These are phyloP conservation scores for Teinopalpus imperialis DNA, from an alignment of 2,888 invertebrate species.

Conservation along the genomic window DNA sequence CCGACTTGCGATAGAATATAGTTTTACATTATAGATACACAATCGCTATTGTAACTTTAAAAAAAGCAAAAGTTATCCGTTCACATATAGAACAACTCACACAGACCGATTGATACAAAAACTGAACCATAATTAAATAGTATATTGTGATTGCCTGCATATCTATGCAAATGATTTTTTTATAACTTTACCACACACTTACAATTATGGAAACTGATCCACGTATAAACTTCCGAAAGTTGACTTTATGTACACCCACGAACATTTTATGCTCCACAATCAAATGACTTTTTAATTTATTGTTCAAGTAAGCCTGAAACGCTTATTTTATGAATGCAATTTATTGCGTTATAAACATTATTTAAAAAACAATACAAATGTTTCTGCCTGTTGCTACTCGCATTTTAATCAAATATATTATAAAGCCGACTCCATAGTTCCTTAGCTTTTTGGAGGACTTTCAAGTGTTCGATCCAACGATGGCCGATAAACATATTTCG, in stretches of 20 bases:
- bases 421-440: slow-evolving; percentile 47
- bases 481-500: slow-evolving; percentile 76
- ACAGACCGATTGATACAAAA: slow-evolving; percentile 73
- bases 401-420: slow-evolving; percentile 7
- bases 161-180: slow-evolving; percentile 73
- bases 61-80: slow-evolving; percentile 45
- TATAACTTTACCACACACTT: slow-evolving; percentile 51
- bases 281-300: slow-evolving; percentile 37
- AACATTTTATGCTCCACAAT: slow-evolving; percentile 25
- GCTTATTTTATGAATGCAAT: slow-evolving; percentile 18
- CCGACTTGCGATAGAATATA: not conserved
- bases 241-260: slow-evolving; percentile 39
- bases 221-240: slow-evolving; percentile 37
- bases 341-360: slow-evolving; percentile 11
- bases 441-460: slow-evolving; percentile 48
- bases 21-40: not conserved
- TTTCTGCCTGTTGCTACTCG: not conserved
- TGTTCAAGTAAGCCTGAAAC: slow-evolving; percentile 12
- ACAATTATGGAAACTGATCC: slow-evolving; percentile 58
- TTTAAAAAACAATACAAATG: slow-evolving; percentile 15
- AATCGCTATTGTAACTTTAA: slow-evolving; percentile 22
- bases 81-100: slow-evolving; percentile 56
- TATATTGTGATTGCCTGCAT: slow-evolving; percentile 71
- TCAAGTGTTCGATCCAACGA: slow-evolving; percentile 62
- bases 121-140: slow-evolving; percentile 73